These are phyloP conservation scores for Octonoba sinensis DNA, from an alignment of 2,888 invertebrate genomes.

Conservation along the genomic window DNA sequence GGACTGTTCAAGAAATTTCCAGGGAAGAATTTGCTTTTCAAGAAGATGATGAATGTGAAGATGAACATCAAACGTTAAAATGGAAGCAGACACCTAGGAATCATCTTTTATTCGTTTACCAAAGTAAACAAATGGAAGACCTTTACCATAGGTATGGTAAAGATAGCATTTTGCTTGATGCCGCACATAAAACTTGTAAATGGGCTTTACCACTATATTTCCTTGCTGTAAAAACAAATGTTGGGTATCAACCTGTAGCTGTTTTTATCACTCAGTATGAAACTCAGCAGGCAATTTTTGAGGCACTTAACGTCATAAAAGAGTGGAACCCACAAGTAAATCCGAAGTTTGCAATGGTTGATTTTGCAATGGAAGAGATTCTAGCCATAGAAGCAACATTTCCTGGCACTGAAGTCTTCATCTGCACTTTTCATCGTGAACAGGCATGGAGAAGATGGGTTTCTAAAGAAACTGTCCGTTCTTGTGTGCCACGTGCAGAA, in stretches of 20 bases:
- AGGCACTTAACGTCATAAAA: conserved; percentile 2
- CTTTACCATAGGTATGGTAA: too few species aligned
- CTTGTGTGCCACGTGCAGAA: background rate
- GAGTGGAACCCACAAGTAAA: background rate
- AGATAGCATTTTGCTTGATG: too few species aligned
- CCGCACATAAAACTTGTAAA: too few species aligned
- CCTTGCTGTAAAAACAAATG: too few species aligned
- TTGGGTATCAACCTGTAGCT: too few species aligned
- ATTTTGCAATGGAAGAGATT: background rate
- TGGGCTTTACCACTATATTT: too few species aligned
- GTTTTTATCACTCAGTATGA: background rate
- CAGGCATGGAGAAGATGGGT: conserved; percentile 3
- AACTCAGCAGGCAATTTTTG: conserved; percentile 1
- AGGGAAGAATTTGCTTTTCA: background rate
- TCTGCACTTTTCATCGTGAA: conserved; percentile 3
- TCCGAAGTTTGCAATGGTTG: background rate
- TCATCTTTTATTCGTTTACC: background rate
- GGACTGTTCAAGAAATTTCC: background rate
- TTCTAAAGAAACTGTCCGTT: conserved; percentile 72
- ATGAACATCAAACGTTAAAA: background rate
- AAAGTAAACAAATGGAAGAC: background rate
- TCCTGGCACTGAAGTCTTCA: background rate
- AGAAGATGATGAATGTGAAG: background rate
- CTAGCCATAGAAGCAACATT: background rate
- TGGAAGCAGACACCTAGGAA: background rate